These are phyloP conservation scores for Zoroaster sp. DNA, from an alignment of 53 echinoderm and acorn worm genomes.

Conservation along the genomic window DNA sequence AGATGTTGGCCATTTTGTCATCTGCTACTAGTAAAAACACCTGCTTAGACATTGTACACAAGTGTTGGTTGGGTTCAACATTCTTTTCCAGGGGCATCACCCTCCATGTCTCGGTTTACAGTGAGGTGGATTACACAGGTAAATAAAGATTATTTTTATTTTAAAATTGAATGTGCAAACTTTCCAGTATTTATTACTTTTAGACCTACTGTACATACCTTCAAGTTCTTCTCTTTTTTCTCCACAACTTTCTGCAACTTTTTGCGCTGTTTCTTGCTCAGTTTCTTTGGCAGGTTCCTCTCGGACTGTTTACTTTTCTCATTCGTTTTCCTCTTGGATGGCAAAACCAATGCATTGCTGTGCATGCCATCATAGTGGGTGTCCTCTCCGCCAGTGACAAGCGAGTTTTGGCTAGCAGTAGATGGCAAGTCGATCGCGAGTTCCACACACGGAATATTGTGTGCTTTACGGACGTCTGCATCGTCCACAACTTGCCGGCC, in stretches of 20 bases:
- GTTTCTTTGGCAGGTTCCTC: constrained; percentile 67
- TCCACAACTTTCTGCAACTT: constrained; percentile 79
- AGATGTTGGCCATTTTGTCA: no score
- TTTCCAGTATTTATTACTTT: no score
- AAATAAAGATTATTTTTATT: no score
- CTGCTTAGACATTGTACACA: no score
- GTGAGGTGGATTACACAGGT: no score
- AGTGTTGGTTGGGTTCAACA: no score
- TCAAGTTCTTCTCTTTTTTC: constrained; percentile 85
- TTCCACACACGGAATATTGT: constrained; percentile 34
- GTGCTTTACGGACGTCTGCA: constrained; percentile 54
- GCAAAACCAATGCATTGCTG: constrained; percentile 87
- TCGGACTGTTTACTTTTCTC: constrained; percentile 49
- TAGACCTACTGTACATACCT: constrained; percentile 37
- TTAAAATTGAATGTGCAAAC: no score
- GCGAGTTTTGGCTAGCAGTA: neutral
- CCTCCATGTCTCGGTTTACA: no score
- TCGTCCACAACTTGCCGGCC: constrained; percentile 79
- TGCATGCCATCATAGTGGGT: constrained; percentile 24
- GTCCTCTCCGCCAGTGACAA: neutral
- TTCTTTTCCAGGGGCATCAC: no score
- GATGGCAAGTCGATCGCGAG: constrained; percentile 27
- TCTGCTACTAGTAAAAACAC: no score
- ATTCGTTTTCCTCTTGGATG: constrained; percentile 65
- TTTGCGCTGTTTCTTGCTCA: constrained; percentile 88